Conservation (phyloP, 2,797 vertebrate genomes). For the Hippocampus kuda region DNA sequence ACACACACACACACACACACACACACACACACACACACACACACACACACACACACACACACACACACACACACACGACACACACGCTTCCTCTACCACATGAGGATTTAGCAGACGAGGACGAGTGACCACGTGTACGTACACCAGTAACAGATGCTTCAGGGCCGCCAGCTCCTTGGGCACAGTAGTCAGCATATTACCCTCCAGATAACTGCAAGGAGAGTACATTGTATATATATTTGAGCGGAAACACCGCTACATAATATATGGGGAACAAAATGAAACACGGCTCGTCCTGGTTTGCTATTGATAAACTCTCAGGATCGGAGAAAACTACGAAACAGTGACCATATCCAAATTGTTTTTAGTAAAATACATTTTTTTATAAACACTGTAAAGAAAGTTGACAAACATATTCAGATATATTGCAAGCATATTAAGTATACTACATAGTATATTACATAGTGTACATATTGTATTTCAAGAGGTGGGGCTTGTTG, state of each 20-base stretch:
- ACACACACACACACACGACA: background rate
- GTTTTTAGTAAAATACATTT: no score
- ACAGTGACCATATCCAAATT: no score
- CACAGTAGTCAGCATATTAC: slow-evolving; percentile 85
- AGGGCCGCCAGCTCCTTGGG: slow-evolving; percentile 82
- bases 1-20: background rate
- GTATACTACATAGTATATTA: no score
- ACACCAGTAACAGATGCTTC: slow-evolving; percentile 91
- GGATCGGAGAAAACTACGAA: no score
- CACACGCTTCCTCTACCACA: background rate
- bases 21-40: background rate
- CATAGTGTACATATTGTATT: no score
- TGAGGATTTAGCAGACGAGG: background rate
- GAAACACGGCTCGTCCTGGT: no score
- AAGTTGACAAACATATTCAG: no score
- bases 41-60: background rate
- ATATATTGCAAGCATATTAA: no score
- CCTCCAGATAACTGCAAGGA: slow-evolving; percentile 88
- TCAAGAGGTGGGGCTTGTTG: no score
- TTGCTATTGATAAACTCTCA: no score
- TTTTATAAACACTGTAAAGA: no score
- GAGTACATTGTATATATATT: background rate
- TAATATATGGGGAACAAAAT: background rate
- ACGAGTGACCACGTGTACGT: slow-evolving; percentile 55
- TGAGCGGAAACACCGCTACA: background rate